Evolutionary conservation across 2,888 invertebrate genomes (phyloP).

Genomic region (Cerceris rybyensis): DNA sequence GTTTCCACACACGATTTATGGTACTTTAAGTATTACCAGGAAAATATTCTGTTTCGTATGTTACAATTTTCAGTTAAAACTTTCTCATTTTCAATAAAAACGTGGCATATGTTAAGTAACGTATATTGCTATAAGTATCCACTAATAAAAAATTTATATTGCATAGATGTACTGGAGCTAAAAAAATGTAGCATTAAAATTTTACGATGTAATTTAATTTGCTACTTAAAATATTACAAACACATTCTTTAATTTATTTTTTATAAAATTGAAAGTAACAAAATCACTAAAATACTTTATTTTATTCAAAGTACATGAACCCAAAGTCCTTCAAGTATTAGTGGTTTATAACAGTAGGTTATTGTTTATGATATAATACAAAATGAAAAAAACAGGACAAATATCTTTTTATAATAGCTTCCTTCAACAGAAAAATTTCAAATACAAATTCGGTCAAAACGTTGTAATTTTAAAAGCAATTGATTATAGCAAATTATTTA

Average conservation of each 20-base stretch:
- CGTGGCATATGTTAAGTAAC: background rate
- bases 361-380: too few relatives aligned
- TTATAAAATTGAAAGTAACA: background rate
- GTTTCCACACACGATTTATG: constrained; percentile 13
- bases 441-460: too few relatives aligned
- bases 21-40: background rate
- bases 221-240: background rate
- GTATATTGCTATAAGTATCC: background rate
- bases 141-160: background rate
- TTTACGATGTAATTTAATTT: background rate
- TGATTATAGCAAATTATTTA: background rate
- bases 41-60: background rate
- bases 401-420: too few relatives aligned
- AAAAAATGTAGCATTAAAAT: background rate
- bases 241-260: background rate
- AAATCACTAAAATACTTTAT: too few relatives aligned
- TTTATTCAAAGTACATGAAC: too few relatives aligned
- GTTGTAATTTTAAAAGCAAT: too few relatives aligned
- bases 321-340: too few relatives aligned
- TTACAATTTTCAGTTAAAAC: background rate
- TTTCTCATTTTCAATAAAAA: background rate
- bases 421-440: too few relatives aligned
- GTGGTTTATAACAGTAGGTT: too few relatives aligned
- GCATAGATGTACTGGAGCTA: background rate
- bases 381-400: too few relatives aligned